Conservation (phyloP, 2,797 vertebrate species). For the Lycodopsis pacificus region DNA sequence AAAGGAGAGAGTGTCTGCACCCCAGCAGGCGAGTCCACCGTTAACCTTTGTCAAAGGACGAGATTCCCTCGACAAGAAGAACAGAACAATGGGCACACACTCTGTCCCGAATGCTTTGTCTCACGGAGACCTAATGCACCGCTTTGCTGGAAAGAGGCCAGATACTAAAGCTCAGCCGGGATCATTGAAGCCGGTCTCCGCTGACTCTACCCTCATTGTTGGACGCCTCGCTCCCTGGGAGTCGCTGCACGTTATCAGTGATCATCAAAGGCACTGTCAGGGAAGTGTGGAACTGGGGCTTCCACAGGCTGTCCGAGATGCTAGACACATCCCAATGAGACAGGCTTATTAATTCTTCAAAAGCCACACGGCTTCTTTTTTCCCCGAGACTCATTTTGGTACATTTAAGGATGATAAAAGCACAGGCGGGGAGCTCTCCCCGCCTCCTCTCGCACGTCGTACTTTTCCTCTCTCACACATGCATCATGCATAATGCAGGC, state of each 20-base stretch:
- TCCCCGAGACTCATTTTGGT: conserved; percentile 82
- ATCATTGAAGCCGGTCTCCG: conserved; percentile 80
- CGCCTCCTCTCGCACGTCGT: conserved; percentile 37
- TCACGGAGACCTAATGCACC: conserved; percentile 69
- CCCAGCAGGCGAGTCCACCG: conserved; percentile 29
- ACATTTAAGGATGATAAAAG: conserved; percentile 83
- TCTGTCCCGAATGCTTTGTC: conserved; percentile 53
- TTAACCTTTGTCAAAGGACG: conserved; percentile 42
- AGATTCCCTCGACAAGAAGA: conserved; percentile 41
- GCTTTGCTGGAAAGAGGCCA: conserved; percentile 70
- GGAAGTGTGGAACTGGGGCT: conserved; percentile 82
- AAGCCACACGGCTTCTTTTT: conserved; percentile 68
- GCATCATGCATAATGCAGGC: conserved; percentile 76
- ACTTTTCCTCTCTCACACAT: conserved; percentile 55
- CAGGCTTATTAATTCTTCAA: conserved; percentile 85
- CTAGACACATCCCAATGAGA: conserved; percentile 78
- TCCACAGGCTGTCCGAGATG: conserved; percentile 70
- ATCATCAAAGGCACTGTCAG: conserved; percentile 86
- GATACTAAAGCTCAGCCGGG: conserved; percentile 79
- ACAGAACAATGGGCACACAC: conserved; percentile 28
- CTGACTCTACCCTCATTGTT: conserved; percentile 79
- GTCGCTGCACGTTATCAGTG: conserved; percentile 75
- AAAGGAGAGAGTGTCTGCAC: conserved; percentile 2
- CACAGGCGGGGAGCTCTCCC: conserved; percentile 60
- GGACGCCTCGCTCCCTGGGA: conserved; percentile 76